Evolutionary conservation across 2,888 invertebrate species (phyloP).

Genomic region (Patella depressa): DNA sequence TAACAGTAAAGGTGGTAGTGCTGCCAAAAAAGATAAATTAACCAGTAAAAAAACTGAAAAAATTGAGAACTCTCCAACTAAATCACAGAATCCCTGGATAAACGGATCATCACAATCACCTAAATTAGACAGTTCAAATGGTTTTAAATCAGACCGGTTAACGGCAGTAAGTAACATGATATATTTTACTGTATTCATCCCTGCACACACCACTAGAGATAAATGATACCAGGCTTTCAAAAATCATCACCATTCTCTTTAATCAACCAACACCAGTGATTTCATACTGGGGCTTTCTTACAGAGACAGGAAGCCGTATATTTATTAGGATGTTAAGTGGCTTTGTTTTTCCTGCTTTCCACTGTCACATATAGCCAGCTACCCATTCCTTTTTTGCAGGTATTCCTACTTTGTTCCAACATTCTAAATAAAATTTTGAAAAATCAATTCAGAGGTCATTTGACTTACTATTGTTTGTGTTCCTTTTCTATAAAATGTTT

Average conservation of each 20-base stretch:
- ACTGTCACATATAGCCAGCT: too few relatives aligned
- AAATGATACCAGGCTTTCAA: background rate
- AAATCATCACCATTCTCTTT: too few relatives aligned
- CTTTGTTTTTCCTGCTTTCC: too few relatives aligned
- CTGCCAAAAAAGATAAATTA: conserved; percentile 2
- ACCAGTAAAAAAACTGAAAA: background rate
- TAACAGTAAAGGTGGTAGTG: background rate
- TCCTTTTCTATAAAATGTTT: background rate
- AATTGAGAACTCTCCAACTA: background rate
- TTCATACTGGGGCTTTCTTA: too few relatives aligned
- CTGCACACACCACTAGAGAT: background rate
- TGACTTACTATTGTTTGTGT: too few relatives aligned
- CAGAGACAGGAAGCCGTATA: too few relatives aligned
- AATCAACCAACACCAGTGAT: too few relatives aligned
- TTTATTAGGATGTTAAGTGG: too few relatives aligned
- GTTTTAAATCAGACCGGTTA: background rate
- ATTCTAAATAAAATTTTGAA: too few relatives aligned
- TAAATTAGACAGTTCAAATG: background rate
- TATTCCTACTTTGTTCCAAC: too few relatives aligned
- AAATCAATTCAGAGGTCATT: too few relatives aligned
- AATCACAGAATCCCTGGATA: background rate
- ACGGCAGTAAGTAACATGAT: conserved; percentile 1
- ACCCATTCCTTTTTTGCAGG: too few relatives aligned
- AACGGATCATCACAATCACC: conserved; percentile 8
- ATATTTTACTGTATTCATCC: background rate